These are phyloP conservation scores for Probaryconus sp. DNA, from an alignment of 1,140 invertebrate species.

Conservation along the genomic window DNA sequence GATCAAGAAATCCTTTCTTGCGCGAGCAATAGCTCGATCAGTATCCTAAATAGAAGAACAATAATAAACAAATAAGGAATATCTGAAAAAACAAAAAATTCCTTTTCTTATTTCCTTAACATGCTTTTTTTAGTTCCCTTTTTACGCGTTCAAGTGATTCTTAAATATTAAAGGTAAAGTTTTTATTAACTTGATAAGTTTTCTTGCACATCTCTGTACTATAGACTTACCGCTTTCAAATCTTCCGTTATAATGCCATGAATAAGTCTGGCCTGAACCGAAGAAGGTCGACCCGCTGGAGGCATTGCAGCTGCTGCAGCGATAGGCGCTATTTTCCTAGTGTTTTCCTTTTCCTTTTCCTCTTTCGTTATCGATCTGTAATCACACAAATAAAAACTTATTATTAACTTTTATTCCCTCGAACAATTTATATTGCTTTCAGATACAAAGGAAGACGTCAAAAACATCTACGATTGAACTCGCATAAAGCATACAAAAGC, in stretches of 20 bases:
- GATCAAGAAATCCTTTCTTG: slow-evolving; percentile 80
- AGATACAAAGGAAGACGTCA: slow-evolving; percentile 44
- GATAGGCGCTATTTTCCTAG: slow-evolving; percentile 81
- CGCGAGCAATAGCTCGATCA: slow-evolving; percentile 77
- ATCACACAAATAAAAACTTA: slow-evolving; percentile 42
- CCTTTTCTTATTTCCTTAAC: too few relatives aligned
- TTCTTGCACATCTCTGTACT: slow-evolving; percentile 8
- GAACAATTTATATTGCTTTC: slow-evolving; percentile 13
- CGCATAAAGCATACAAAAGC: slow-evolving; percentile 52
- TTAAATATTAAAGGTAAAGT: too few relatives aligned
- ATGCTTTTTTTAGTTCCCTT: too few relatives aligned
- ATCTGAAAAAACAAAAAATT: too few relatives aligned
- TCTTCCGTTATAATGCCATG: slow-evolving; percentile 72
- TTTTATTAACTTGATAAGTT: too few relatives aligned
- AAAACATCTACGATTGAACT: slow-evolving; percentile 63
- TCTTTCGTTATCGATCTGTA: slow-evolving; percentile 87
- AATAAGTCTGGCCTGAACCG: slow-evolving; percentile 73
- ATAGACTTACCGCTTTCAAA: slow-evolving; percentile 67
- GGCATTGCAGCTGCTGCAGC: slow-evolving; percentile 64
- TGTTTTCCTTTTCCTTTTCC: slow-evolving; percentile 92
- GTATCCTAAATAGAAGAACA: slow-evolving; percentile 75
- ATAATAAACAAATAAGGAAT: neutral
- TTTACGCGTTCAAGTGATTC: too few relatives aligned
- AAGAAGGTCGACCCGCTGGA: slow-evolving; percentile 74
- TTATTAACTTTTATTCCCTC: slow-evolving; percentile 4